Base-by-base conservation (phyloP, 1,140 invertebrate genomes). In the Lepidurus apus region DNA sequence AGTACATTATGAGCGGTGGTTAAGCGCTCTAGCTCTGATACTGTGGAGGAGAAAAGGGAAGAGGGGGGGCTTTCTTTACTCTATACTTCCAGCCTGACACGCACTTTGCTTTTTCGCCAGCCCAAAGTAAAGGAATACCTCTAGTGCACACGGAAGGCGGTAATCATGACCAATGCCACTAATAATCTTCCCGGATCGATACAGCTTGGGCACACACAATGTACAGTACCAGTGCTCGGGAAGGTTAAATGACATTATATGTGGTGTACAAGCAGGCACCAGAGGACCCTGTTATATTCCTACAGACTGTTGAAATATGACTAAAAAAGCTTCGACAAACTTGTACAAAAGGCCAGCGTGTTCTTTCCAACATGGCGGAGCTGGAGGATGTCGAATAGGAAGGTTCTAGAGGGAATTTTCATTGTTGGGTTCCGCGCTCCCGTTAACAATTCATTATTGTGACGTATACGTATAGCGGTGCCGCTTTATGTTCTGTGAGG, bases 1-100 rank as follows among this genome's bases (percentile, higher is more conserved):
- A n/a, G n/a, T n/a, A n/a, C n/a, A n/a, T n/a, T n/a, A 65, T 65
- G 53, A 65, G 53, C 53, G 21, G 17, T 65, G 53, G 53, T 65
- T 65, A 65, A 65, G 21, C 13, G 53, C 21, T 65, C 53, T 9
- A 65, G n/a, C 53, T 65, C 21, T 5, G 53, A 21, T 65, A 65
- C 8, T 21, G n/a, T 65, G 53, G 53, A 65, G 7, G 53, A 21
- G 53, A 7, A 65, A 65, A 65, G 17, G 13, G 21, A 65, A 65
- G 21, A 65, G 53, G 6, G n/a, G 7, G 6, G 34, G 3, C 4
- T 34, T 34, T 34, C 34, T 4, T 34, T 2, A 3, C 34, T 2
- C 34, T 3, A 34, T 3, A 34, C 34, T 34, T 34, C 34, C 34
- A 34, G 3, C 0, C 2, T 34, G 53, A 65, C 53, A 65, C 53